Percentiles rank a stretch among this genome's conserved stretches.
Evolutionary conservation across 1,140 invertebrate genomes (phyloP).

Genomic region (Heliconius congener): DNA sequence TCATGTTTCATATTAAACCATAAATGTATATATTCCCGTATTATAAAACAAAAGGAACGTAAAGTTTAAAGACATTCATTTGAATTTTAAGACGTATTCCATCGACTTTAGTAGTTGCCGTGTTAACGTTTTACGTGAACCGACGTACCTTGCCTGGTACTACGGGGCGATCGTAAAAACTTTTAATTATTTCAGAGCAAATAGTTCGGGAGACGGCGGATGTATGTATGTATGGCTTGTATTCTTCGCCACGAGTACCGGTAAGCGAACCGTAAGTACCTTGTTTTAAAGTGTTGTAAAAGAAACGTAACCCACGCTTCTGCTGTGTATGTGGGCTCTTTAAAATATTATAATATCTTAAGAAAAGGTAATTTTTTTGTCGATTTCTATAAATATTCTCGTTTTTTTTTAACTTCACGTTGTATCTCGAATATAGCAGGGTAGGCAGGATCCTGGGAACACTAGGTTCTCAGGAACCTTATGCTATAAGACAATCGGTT

Average conservation of each 20-base stretch:
- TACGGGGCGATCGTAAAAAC: constrained; percentile 69
- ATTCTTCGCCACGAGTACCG: constrained; percentile 63
- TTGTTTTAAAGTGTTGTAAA: constrained; percentile 78
- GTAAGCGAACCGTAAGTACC: constrained; percentile 63
- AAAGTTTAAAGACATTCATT: constrained; percentile 16
- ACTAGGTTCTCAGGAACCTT: too few relatives aligned
- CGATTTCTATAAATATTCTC: background rate
- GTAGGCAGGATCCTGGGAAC: too few relatives aligned
- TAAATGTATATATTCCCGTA: background rate
- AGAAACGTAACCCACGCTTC: constrained; percentile 60
- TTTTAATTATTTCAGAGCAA: constrained; percentile 77
- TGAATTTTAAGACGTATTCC: constrained; percentile 37
- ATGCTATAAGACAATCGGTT: too few relatives aligned
- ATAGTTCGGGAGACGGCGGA: constrained; percentile 64
- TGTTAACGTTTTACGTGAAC: constrained; percentile 35
- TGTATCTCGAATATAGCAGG: too few relatives aligned
- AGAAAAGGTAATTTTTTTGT: constrained; percentile 17
- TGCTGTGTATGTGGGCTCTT: constrained; percentile 46
- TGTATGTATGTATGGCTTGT: constrained; percentile 61
- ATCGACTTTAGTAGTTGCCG: constrained; percentile 49
- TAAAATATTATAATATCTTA: constrained; percentile 51
- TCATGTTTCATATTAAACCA: background rate
- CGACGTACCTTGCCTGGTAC: constrained; percentile 55
- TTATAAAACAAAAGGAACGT: constrained; percentile 5
- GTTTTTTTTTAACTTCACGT: too few relatives aligned